Evolutionary conservation across 2,113 vertebrate species (phyloP).

Genomic region (Xerus inauris): DNA sequence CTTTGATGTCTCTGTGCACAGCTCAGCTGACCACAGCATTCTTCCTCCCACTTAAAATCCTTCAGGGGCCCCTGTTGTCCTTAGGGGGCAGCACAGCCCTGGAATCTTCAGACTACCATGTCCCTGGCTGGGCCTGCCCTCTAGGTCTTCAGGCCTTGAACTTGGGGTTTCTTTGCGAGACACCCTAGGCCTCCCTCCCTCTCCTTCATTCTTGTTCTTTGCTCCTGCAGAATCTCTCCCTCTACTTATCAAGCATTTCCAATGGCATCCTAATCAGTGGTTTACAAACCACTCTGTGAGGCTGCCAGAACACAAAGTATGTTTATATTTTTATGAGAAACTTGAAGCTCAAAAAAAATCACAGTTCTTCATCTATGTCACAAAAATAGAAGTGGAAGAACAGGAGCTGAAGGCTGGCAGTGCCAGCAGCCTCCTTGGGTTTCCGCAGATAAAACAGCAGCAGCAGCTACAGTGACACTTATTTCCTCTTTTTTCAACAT

Average conservation of each 20-base stretch:
- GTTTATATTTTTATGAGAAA: conserved; percentile 4
- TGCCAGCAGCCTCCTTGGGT: not conserved
- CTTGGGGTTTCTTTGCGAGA: rapidly evolving
- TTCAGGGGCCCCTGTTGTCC: not conserved
- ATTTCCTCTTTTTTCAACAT: not conserved
- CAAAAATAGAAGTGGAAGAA: not conserved
- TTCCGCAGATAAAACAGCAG: not conserved
- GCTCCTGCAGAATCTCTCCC: not conserved
- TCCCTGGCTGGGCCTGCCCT: not conserved
- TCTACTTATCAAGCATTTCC: not conserved
- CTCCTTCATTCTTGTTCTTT: not conserved
- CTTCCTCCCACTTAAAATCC: not conserved
- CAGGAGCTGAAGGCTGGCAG: not conserved
- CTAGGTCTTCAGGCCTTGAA: not conserved
- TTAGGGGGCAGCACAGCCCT: not conserved
- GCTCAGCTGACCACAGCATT: not conserved
- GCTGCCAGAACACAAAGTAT: not conserved
- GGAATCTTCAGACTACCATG: rapidly evolving
- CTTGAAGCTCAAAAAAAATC: not conserved
- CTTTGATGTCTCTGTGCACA: not conserved
- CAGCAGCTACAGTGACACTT: not conserved
- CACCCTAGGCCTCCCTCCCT: not conserved
- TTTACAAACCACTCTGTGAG: not conserved
- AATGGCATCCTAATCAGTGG: not conserved
- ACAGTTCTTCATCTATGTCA: not conserved